Conservation (phyloP, 1,140 invertebrate genomes). For the Diorhabda elongata region DNA sequence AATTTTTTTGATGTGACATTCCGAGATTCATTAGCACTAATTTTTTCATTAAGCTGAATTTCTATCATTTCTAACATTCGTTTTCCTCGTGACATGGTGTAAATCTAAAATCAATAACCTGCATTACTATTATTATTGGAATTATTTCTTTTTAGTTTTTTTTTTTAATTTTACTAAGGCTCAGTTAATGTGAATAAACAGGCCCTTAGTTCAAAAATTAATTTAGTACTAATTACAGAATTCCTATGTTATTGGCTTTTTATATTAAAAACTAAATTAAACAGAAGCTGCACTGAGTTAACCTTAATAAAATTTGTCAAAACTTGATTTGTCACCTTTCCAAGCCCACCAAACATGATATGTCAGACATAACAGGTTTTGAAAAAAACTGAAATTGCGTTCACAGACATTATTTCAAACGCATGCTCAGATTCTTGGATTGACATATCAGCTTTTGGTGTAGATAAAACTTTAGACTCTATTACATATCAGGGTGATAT, state of each 20-base stretch:
- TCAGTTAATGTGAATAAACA: too few relatives aligned
- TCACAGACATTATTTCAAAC: neutral
- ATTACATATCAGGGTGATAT: too few relatives aligned
- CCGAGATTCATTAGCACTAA: neutral
- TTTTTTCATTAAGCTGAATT: too few relatives aligned
- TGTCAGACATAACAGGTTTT: constrained; percentile 5
- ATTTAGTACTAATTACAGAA: too few relatives aligned
- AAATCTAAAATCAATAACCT: too few relatives aligned
- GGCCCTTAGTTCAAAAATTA: too few relatives aligned
- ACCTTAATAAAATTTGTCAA: neutral
- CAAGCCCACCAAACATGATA: constrained; percentile 1
- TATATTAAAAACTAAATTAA: neutral
- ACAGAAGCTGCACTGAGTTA: neutral
- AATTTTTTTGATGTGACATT: neutral
- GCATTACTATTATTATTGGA: too few relatives aligned
- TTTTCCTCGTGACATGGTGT: too few relatives aligned
- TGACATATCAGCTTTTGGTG: neutral
- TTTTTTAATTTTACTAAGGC: too few relatives aligned
- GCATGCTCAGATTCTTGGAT: neutral
- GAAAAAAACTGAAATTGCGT: neutral
- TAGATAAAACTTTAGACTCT: too few relatives aligned
- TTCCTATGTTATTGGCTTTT: neutral
- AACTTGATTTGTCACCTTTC: constrained; percentile 1
- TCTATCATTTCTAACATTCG: too few relatives aligned
- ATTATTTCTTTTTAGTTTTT: too few relatives aligned